Base-by-base conservation (phyloP, 2,888 invertebrate genomes). In the Cephus pulcher region DNA sequence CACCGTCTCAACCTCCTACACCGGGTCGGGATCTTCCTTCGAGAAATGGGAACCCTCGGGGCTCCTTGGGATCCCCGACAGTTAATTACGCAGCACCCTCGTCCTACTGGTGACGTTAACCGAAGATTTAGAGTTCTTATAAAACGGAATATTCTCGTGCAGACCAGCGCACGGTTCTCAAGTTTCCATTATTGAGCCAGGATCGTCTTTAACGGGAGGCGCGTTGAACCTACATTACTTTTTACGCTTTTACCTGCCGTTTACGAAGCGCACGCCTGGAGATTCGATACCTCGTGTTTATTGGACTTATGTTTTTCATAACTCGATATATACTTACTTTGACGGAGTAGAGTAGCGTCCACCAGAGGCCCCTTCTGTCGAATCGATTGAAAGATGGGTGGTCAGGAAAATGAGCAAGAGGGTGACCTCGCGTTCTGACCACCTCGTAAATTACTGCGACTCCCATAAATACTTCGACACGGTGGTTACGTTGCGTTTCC, bases 131-230 rank as follows among this genome's bases (percentile, higher is more conserved):
- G 76, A 79, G 33, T 15, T 35, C 76, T 79, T 79, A 74, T 84
- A 79, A 84, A 84, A 37, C 34, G 33, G 12, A 35, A 56, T 56
- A 56, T 56, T 23, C 56, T 56, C 56, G 0, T 23, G 56, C 6
- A 0, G 23, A 23, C 23, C 1, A 78, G 81, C 82, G 83, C 87
- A 82, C 83, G 85, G 82, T 78, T 88, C 88, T 89, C 89, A 84
- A 84, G 85, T 89, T 89, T 89, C 89, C 85, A 83, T 83, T 86
- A 86, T 84, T 84, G 85, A 83, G 80, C 80, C 56, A 23, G 56
- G 23, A 56, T 23, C 23, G 0, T 56, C 56, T 9, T 56, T 1
- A 23, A 2, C 56, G 23, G 11, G 12, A 11, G n/a, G 11, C 15
- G 2, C n/a, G 2, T 12, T 11, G 11, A 56, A 15, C 2, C 56